These are phyloP conservation scores for Spatulosminthurus flaviceps DNA, from an alignment of 2,888 invertebrate species.

Conservation along the genomic window DNA sequence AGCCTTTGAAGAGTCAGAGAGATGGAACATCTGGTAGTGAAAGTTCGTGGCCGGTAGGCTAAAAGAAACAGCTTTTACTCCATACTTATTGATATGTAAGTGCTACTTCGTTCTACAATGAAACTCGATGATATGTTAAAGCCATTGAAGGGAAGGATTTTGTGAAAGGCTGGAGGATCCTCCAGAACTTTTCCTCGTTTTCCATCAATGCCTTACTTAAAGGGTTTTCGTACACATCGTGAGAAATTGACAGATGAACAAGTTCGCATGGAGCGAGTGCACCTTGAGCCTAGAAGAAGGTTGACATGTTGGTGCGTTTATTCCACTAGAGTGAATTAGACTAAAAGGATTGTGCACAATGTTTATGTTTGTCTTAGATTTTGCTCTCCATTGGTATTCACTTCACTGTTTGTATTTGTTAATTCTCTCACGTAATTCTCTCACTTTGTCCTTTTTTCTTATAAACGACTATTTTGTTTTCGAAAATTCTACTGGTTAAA, in stretches of 20 bases:
- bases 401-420: too few relatives aligned
- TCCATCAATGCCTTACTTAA: neutral
- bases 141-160: neutral
- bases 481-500: too few relatives aligned
- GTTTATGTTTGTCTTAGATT: too few relatives aligned
- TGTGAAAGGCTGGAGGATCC: neutral
- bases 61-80: neutral
- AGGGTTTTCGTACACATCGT: neutral
- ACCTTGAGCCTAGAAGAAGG: neutral
- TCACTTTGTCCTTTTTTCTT: too few relatives aligned
- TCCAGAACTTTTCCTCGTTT: neutral
- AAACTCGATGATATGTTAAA: neutral
- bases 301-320: neutral
- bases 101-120: too few relatives aligned
- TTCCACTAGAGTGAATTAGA: too few relatives aligned
- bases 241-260: neutral
- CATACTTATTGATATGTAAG: too few relatives aligned
- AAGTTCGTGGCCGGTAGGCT: neutral
- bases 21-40: conserved; percentile 4
- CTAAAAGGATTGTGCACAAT: too few relatives aligned
- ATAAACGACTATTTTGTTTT: too few relatives aligned
- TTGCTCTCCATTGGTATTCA: too few relatives aligned
- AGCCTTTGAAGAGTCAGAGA: conserved; percentile 9
- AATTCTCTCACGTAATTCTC: too few relatives aligned
- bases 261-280: neutral